These are phyloP conservation scores for Holothuria leucospilota DNA, from an alignment of 53 echinoderm and acorn worm genomes.

Conservation along the genomic window DNA sequence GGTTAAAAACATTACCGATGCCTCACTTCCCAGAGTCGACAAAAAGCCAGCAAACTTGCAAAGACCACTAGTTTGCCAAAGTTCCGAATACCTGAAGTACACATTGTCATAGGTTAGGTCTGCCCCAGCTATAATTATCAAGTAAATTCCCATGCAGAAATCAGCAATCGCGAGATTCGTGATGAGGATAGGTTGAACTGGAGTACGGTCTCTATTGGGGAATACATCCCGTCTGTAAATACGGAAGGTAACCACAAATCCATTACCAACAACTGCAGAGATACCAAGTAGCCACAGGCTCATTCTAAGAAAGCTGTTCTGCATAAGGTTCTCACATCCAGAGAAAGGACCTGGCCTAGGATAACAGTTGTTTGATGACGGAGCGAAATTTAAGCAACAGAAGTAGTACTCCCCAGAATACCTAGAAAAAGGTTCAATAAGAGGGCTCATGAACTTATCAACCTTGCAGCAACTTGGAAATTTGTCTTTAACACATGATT, in stretches of 20 bases:
- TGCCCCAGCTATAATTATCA: conserved; percentile 73
- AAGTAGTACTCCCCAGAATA: neutral
- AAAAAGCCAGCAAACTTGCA: conserved; percentile 70
- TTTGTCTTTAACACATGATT: too few relatives aligned
- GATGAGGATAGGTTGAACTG: conserved; percentile 64
- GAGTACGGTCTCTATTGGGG: conserved; percentile 23
- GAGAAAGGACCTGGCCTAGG: conserved; percentile 72
- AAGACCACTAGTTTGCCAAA: conserved; percentile 67
- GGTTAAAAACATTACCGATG: conserved; percentile 60
- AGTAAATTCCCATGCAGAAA: conserved; percentile 64
- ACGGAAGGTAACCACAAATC: conserved; percentile 57
- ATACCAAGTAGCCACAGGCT: conserved; percentile 73
- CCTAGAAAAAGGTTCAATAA: neutral
- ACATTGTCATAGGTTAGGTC: conserved; percentile 60
- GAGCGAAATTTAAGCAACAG: conserved; percentile 44
- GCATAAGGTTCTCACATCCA: conserved; percentile 73
- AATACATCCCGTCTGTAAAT: neutral
- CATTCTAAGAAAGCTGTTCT: conserved; percentile 54
- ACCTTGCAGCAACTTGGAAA: too few relatives aligned
- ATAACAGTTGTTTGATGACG: conserved; percentile 20
- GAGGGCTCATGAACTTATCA: neutral
- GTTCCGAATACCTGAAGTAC: conserved; percentile 62
- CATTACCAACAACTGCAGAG: conserved; percentile 65
- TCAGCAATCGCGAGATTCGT: conserved; percentile 68
- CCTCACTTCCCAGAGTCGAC: conserved; percentile 66